Conservation (phyloP, 2,113 vertebrate species). For the Sciurus niger region DNA sequence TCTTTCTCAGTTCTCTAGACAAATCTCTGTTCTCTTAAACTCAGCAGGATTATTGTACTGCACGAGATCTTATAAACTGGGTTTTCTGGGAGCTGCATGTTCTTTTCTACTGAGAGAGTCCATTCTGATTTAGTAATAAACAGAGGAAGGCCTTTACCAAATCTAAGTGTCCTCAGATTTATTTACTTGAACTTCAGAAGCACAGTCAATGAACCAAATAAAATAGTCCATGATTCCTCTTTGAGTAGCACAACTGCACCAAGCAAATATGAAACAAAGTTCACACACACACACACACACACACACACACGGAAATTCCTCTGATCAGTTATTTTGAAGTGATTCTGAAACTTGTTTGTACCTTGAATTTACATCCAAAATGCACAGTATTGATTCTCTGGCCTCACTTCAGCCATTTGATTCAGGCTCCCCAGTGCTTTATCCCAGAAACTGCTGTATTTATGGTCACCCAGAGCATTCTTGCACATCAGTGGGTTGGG, state of each 20-base stretch:
- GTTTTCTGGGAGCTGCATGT: not conserved
- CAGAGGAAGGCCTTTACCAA: not conserved
- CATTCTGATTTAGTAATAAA: not conserved
- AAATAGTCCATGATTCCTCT: not conserved
- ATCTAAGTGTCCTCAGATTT: not conserved
- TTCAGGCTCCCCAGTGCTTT: not conserved
- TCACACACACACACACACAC: not conserved
- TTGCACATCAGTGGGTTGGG: not conserved
- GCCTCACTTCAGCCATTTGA: not conserved
- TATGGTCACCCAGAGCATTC: not conserved
- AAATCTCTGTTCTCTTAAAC: not conserved
- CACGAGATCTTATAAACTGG: not conserved
- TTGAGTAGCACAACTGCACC: not conserved
- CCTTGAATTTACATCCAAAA: not conserved
- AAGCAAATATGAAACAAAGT: not conserved
- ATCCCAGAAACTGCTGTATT: not conserved
- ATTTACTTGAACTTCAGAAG: slow-evolving; percentile 12
- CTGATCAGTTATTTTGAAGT: not conserved
- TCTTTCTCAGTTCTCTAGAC: not conserved
- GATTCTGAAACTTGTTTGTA: not conserved
- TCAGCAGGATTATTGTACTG: not conserved
- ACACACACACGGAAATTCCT: not conserved
- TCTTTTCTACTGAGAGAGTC: not conserved
- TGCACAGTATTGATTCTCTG: not conserved
- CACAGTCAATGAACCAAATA: not conserved